Evolutionary conservation across 2,888 invertebrate species (phyloP), one percentile per base, ranked within the genome.

Genomic region (Erebia ligea): DNA sequence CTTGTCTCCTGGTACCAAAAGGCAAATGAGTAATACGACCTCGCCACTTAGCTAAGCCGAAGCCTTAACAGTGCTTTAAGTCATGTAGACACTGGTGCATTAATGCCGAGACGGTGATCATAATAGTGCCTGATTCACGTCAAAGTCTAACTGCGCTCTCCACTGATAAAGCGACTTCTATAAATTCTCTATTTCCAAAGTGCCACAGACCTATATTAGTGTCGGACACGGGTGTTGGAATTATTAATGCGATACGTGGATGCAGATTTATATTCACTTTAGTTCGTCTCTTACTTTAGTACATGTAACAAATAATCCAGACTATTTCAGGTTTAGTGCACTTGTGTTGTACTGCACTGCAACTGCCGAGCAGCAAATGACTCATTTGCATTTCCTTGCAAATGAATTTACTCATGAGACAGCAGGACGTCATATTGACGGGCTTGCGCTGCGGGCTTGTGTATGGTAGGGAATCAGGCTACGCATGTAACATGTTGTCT

Each of bases 161-260:
- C 48, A 62, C 48, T 25, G 62, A 62, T 21, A 15, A 62, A 48
- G 62, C 48, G 62, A 5, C 45, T 62, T 62, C 62, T 48, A 62
- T 62, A 45, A 62, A 62, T 62, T 48, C 13, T 61, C 42, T 42
- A 13, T 62, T 61, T 48, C 48, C 61, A 45, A 19, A 15, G 45
- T 21, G 62, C 9, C 19, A 21, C 62, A 9, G n/a, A 59, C 59
- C 59, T n/a, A 59, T 4, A 17, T 4, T 25, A 10, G 40, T 17
- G 40, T 42, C 17, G 40, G 40, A 17, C 59, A 40, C 42, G 59
- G n/a, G 59, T 59, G 15, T 10, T 6, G 3, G 34, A 59, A 59
- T 59, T 59, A 59, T 59, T 59, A 10, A 59, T 59, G 40, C 40
- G 34, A 40, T 40, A 59, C 17, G 40, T 58, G 17, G 15, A 10